Base-by-base conservation (phyloP, 2,888 invertebrate species). In the Hoplodrina ambigua region DNA sequence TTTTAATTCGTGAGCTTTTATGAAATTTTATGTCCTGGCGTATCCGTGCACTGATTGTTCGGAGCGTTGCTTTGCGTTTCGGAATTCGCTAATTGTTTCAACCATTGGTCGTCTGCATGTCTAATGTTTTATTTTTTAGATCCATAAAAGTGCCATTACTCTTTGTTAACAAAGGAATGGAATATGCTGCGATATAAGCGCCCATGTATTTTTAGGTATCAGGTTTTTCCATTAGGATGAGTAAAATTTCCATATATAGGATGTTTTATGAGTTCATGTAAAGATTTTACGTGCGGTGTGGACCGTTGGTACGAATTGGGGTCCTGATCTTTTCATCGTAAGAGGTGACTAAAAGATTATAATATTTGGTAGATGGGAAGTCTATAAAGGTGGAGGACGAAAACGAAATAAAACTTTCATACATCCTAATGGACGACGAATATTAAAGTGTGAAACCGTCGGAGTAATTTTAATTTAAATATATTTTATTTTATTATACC, bases 1-100 rank as follows among this genome's bases (percentile, higher is more conserved):
- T 94, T 94, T 94, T 93, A 94, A 94, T 93, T 92, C 91, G 87
- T 86, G 85, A 88, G 90, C 89, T 92, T 94, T 94, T 93, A 93
- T 94, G 91, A 93, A 93, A 92, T 94, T 92, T 91, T 89, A 89
- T 90, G 90, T 91, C 90, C 88, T 89, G 84, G 77, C 83, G 87
- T 89, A 89, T 89, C 88, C 85, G 87, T 79, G 69, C 85, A 79
- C 81, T 90, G 92, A 93, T 93, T 93, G 90, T 92, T 89, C 85
- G 82, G 74, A 79, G 76, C 75, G 80, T 73, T 75, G 76, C 73
- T 82, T 86, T 81, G 84, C 85, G 84, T 89, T 89, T 87, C 78
- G 85, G 87, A 86, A 88, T 88, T 85, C 81, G 78, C 88, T 88
- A 90, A 92, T 91, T 92, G 91, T 92, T 88, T 83, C 82, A 82